A percentile compares a stretch with the other conserved stretches of the same genome.
phyloP scores from a whole-genome alignment of 1,140 invertebrate species.

The Bombus consobrinus region DNA sequence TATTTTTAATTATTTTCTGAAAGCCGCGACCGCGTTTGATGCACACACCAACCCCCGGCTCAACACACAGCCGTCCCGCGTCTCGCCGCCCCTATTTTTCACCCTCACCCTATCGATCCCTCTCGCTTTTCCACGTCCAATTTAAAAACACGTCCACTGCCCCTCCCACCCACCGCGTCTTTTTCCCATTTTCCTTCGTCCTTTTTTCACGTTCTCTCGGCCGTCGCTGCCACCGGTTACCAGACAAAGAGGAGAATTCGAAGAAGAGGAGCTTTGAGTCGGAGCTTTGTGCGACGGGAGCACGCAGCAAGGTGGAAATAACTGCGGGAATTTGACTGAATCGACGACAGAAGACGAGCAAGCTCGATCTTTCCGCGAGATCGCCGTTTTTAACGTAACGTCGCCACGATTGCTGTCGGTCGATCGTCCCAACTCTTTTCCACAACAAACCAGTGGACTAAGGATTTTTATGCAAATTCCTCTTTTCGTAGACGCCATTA shows the following conservation, averaged over 20 bases:
- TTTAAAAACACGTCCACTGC: conserved; percentile 22
- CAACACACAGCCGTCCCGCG: too few species aligned
- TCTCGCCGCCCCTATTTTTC: conserved; percentile 21
- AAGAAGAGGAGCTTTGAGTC: background rate
- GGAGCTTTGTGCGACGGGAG: background rate
- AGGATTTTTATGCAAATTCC: too few species aligned
- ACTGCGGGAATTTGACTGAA: background rate
- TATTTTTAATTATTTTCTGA: conserved; percentile 78
- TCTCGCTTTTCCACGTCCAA: conserved; percentile 34
- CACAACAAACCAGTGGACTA: too few species aligned
- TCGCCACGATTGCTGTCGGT: too few species aligned
- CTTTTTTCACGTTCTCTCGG: background rate
- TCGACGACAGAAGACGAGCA: background rate
- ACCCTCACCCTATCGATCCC: conserved; percentile 46
- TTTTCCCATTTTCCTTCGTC: background rate
- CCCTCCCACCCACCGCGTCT: background rate
- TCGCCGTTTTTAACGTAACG: too few species aligned
- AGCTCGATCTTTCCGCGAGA: too few species aligned
- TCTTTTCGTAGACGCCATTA: too few species aligned
- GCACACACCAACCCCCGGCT: conserved; percentile 25
- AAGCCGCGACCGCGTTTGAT: conserved; percentile 62
- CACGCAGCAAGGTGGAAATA: background rate
- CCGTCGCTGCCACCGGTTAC: background rate
- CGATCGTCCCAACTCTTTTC: too few species aligned
- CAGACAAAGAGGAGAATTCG: conserved; percentile 7